A percentile compares a stretch with the other conserved stretches of the same genome.
These are phyloP conservation scores for Pangasius mekongensis DNA, from an alignment of 2,797 vertebrate genomes.

Conservation along the genomic window DNA sequence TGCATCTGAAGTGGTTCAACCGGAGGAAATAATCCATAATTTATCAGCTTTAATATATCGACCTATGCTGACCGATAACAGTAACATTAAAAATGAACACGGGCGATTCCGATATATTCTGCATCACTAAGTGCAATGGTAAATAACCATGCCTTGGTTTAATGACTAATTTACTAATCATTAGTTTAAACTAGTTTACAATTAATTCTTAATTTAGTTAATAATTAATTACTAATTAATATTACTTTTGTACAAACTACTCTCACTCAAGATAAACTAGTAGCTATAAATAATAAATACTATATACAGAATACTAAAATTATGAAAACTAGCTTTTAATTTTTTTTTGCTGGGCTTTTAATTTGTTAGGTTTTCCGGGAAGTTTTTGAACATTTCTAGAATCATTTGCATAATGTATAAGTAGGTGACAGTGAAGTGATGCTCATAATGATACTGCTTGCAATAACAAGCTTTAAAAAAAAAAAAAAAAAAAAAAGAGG, in stretches of 20 bases:
- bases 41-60: too few relatives aligned
- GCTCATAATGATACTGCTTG: neutral
- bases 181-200: neutral
- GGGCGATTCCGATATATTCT: too few relatives aligned
- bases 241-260: neutral
- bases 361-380: neutral
- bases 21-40: too few relatives aligned
- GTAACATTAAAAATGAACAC: too few relatives aligned
- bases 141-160: neutral
- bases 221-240: neutral
- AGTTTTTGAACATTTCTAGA: neutral
- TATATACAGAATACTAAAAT: neutral
- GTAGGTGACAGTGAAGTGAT: neutral
- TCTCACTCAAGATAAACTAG: too few relatives aligned
- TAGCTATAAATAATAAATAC: neutral
- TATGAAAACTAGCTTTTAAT: too few relatives aligned
- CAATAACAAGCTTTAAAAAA: neutral
- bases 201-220: neutral
- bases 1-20: too few relatives aligned
- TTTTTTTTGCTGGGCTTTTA: neutral
- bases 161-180: neutral
- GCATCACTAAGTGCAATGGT: too few relatives aligned
- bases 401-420: neutral
- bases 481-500: too few relatives aligned
- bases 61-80: too few relatives aligned